These are phyloP conservation scores for Eidolon helvum DNA, from an alignment of 2,113 vertebrate species.

Conservation along the genomic window DNA sequence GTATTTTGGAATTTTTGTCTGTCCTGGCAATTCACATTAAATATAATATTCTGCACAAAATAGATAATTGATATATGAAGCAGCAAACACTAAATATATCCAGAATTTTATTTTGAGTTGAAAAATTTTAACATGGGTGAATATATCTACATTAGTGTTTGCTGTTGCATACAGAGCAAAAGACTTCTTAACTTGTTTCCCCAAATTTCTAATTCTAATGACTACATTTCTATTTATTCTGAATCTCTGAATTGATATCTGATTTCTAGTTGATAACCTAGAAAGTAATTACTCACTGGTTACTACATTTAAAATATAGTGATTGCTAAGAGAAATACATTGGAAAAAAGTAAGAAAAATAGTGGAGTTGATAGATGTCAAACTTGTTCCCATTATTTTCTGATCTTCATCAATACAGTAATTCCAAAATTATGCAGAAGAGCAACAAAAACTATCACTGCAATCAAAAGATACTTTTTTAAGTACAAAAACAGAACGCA, in stretches of 20 bases:
- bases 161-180: not conserved
- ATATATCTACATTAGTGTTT: not conserved
- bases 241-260: not conserved
- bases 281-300: not conserved
- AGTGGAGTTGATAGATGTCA: not conserved
- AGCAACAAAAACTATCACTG: not conserved
- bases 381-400: not conserved
- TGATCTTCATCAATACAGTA: not conserved
- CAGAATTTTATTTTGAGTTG: not conserved
- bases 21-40: not conserved
- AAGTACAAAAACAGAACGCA: not conserved
- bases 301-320: not conserved
- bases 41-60: not conserved
- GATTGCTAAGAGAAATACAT: not conserved
- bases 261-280: not conserved
- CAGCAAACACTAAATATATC: not conserved
- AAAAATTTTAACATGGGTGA: not conserved
- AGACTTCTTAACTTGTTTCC: not conserved
- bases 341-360: not conserved
- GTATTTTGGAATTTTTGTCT: not conserved
- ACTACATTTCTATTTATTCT: not conserved
- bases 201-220: not conserved
- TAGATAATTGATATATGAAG: not conserved
- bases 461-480: slow-evolving; percentile 3
- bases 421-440: not conserved